phyloP scores from a whole-genome alignment of 2,888 invertebrate genomes.

The Oligia fasciuncula region DNA sequence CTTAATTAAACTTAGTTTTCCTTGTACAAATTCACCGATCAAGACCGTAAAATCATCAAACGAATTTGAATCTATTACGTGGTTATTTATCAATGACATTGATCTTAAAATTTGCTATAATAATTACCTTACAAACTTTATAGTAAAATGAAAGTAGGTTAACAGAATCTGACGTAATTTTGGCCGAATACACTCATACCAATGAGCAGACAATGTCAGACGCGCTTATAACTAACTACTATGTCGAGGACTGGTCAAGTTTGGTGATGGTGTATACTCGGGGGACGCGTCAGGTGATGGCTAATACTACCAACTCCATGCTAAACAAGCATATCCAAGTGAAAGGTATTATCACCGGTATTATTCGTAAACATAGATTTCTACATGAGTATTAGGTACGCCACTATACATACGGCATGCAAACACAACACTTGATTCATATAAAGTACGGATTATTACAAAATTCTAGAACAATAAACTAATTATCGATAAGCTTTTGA shows the following conservation, averaged over 20 bases:
- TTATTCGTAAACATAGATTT: slow-evolving; percentile 47
- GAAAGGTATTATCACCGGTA: slow-evolving; percentile 49
- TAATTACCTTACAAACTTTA: slow-evolving; percentile 67
- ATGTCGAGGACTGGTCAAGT: slow-evolving; percentile 26
- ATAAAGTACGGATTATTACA: slow-evolving; percentile 37
- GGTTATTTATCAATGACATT: slow-evolving; percentile 64
- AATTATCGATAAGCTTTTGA: slow-evolving; percentile 44
- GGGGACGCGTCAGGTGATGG: slow-evolving; percentile 25
- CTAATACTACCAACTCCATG: slow-evolving; percentile 28
- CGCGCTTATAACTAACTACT: slow-evolving; percentile 39
- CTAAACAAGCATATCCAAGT: slow-evolving; percentile 42
- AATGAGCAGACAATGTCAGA: slow-evolving; percentile 56
- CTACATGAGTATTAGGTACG: slow-evolving; percentile 26
- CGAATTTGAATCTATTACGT: slow-evolving; percentile 47
- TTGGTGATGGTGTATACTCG: slow-evolving; percentile 30
- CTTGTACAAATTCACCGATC: slow-evolving; percentile 1
- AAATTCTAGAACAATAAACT: slow-evolving; percentile 39
- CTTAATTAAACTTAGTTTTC: background rate
- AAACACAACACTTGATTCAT: slow-evolving; percentile 50
- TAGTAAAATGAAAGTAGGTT: slow-evolving; percentile 79
- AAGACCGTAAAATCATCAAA: slow-evolving; percentile 29
- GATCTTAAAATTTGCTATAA: slow-evolving; percentile 62
- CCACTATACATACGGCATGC: slow-evolving; percentile 40
- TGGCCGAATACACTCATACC: slow-evolving; percentile 71
- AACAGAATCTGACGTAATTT: slow-evolving; percentile 75